Base-by-base conservation (phyloP, 1,140 invertebrate species). In the Oedothorax gibbosus region DNA sequence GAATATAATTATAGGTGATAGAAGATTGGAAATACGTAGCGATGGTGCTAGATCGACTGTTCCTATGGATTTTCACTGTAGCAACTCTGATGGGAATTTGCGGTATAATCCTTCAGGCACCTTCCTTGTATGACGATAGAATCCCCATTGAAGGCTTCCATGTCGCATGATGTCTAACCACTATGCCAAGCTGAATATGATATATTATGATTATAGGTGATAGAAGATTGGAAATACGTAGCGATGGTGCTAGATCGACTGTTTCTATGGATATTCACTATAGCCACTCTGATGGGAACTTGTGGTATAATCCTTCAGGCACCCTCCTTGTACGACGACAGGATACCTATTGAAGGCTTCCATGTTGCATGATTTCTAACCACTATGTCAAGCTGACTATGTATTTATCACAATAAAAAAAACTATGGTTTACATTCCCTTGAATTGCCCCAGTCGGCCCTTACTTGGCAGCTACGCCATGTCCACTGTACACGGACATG, bases 1-100 rank as follows among this genome's bases (percentile, higher is more conserved):
- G 35, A 35, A 1, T 35, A 35, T 35, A 35, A 35, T 89, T 90
- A 86, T 90, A 97, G 96, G 94, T 96, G 20, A 94, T 97, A 35
- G 96, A 98, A 92, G 98, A 99, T 89, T 99, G 98, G 98, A 99
- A 99, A 91, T 99, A 97, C 90, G 96, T 99, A 83, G 98, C 98
- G 0, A 99, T 99, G 97, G 98, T 99, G 5, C 91, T 99, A 88
- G 98, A 99, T 90, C 93, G 98, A 57, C 94, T 99, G 88, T 98
- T 99, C 90, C 92, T 99, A 0, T 99, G 96, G 94, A 93, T 99
- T 50, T 99, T 99, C 90, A 97, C 97, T 6, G 90, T 97, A n/a
- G 96, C 96, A 49, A 98, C 97, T 90, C 93, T 98, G 75, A 94
- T 95, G 49, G 98, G 96, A 12, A 96, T 96, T 12, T 95, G 95